Conservation (phyloP, 2,113 vertebrate species). For the Sciurus niger region DNA sequence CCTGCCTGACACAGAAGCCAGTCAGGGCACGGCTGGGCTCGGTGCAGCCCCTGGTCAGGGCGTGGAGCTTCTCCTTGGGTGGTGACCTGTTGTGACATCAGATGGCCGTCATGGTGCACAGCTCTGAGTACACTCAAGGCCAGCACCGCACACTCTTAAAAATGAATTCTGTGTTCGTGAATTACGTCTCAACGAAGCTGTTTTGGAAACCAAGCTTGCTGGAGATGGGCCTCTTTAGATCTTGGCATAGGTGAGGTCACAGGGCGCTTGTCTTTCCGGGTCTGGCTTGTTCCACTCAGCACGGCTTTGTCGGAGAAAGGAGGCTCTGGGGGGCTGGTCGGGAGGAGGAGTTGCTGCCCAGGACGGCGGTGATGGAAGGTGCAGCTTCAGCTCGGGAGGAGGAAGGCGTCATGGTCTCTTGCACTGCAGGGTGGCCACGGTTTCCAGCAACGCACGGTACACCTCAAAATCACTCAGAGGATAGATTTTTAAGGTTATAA, state of each 20-base stretch:
- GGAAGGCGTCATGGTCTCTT: not conserved
- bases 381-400: no score
- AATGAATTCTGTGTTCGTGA: not conserved
- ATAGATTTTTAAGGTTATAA: not conserved
- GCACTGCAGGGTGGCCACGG: no score
- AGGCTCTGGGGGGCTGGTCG: not conserved
- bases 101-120: not conserved
- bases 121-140: not conserved
- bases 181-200: not conserved
- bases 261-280: not conserved
- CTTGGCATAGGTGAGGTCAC: no score
- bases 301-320: not conserved
- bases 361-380: not conserved
- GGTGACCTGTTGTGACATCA: not conserved
- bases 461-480: not conserved
- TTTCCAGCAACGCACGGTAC: not conserved
- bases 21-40: not conserved
- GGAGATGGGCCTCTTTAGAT: not conserved
- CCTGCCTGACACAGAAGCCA: no score
- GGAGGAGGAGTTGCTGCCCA: not conserved
- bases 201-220: not conserved
- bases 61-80: not conserved
- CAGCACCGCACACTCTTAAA: not conserved
- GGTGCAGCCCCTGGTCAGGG: no score
- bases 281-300: not conserved